Conservation (phyloP, 2,888 invertebrate species). For the Melangyna quadrimaculata region DNA sequence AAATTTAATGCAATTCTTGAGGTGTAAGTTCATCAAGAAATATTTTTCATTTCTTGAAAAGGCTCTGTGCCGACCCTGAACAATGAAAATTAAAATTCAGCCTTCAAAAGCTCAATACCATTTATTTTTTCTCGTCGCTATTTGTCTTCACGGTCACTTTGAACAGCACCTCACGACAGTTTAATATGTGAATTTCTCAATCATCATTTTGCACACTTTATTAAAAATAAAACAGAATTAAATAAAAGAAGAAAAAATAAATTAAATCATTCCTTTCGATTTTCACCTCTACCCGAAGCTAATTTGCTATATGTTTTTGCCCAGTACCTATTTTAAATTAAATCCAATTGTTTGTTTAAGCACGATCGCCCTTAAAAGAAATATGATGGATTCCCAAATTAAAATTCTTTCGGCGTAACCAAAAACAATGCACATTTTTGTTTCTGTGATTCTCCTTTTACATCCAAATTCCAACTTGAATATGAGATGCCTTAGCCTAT, state of each 20-base stretch:
- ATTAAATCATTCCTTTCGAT: neutral
- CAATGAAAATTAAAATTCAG: neutral
- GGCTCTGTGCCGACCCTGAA: too few relatives aligned
- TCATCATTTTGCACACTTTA: neutral
- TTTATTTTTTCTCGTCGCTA: neutral
- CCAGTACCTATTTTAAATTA: neutral
- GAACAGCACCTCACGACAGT: neutral
- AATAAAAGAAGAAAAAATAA: too few relatives aligned
- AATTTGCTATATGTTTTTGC: neutral
- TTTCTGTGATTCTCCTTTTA: neutral
- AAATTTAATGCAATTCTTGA: neutral
- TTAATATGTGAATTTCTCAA: neutral
- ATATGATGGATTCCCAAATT: neutral
- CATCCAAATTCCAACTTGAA: neutral
- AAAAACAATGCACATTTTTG: neutral
- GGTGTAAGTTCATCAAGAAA: too few relatives aligned
- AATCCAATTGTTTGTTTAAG: neutral
- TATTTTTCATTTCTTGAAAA: too few relatives aligned
- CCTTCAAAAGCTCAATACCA: neutral
- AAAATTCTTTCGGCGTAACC: neutral
- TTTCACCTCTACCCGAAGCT: neutral
- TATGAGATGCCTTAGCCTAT: neutral
- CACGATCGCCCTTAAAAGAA: neutral
- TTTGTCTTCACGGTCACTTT: neutral
- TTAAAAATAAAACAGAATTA: neutral